phyloP scores from a whole-genome alignment of 2,888 invertebrate genomes.

The Nephrotoma flavescens region DNA sequence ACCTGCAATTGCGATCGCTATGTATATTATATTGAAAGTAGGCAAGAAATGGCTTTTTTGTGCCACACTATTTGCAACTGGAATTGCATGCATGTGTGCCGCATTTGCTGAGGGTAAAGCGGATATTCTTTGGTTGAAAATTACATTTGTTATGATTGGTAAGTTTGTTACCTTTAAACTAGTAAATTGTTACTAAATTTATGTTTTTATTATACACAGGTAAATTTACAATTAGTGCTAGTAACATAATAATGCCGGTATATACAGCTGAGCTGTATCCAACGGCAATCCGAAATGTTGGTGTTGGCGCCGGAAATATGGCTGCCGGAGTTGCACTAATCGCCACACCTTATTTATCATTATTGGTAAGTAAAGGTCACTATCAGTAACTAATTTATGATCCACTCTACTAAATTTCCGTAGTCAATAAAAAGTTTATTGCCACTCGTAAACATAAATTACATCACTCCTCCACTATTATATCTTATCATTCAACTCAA shows the following conservation, averaged over 20 bases:
- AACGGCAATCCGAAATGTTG: conserved; percentile 52
- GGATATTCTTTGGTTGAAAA: conserved; percentile 49
- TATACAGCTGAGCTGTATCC: conserved; percentile 60
- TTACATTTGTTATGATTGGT: conserved; percentile 61
- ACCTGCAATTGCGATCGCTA: conserved; percentile 61
- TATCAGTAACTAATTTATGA: background rate
- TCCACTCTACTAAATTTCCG: background rate
- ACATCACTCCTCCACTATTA: background rate
- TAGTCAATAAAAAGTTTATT: background rate
- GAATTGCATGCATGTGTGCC: conserved; percentile 52
- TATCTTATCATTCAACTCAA: background rate
- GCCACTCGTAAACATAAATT: background rate
- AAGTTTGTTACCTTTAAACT: conserved; percentile 2
- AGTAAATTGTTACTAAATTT: background rate
- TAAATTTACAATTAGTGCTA: conserved; percentile 63
- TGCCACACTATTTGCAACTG: conserved; percentile 50
- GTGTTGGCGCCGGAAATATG: conserved; percentile 60
- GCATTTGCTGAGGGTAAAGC: conserved; percentile 37
- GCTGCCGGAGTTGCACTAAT: conserved; percentile 60
- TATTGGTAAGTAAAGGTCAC: conserved; percentile 42
- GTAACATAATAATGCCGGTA: conserved; percentile 65
- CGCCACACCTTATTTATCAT: conserved; percentile 62
- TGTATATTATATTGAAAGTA: conserved; percentile 56
- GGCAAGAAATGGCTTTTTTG: conserved; percentile 60
- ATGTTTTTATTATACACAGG: conserved; percentile 14